phyloP scores from a whole-genome alignment of 2,888 invertebrate species.

The Eretmocerus hayati region DNA sequence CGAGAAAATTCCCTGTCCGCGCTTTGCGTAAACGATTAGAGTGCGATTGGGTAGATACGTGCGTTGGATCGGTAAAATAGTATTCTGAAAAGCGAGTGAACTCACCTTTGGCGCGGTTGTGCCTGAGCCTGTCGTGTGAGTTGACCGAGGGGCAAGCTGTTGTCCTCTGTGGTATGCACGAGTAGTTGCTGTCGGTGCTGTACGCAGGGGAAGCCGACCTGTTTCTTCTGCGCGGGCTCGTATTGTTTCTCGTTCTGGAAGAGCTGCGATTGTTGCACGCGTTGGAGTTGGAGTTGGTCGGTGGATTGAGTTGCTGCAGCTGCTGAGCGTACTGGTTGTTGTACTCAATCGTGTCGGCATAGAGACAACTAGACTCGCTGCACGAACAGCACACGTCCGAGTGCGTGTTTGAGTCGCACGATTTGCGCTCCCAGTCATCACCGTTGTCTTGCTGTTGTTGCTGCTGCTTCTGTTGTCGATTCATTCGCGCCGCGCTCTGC shows the following conservation, averaged over 20 bases:
- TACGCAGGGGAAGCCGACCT: constrained; percentile 41
- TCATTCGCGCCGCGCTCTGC: constrained; percentile 32
- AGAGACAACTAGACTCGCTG: constrained; percentile 44
- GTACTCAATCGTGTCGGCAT: constrained; percentile 42
- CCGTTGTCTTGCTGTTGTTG: constrained; percentile 42
- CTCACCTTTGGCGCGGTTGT: constrained; percentile 41
- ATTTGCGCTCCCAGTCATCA: constrained; percentile 46
- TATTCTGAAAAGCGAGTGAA: too few relatives aligned
- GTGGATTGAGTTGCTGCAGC: constrained; percentile 1
- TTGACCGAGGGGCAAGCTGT: constrained; percentile 38
- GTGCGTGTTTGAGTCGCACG: constrained; percentile 44
- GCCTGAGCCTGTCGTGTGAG: constrained; percentile 43
- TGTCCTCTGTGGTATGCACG: constrained; percentile 42
- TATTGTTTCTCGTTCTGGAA: constrained; percentile 37
- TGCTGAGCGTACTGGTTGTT: constrained; percentile 35
- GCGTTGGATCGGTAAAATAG: too few relatives aligned
- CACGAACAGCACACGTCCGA: constrained; percentile 45
- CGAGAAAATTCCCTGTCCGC: too few relatives aligned
- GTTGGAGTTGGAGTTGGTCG: constrained; percentile 29
- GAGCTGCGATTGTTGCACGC: constrained; percentile 32
- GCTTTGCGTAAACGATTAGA: too few relatives aligned
- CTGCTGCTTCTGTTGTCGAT: too few relatives aligned
- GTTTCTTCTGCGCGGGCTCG: constrained; percentile 40
- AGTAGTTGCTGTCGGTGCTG: constrained; percentile 45
- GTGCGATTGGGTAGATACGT: too few relatives aligned